Evolutionary conservation across 2,888 invertebrate genomes (phyloP), one percentile per base, ranked within the genome.

Genomic region (Caenorhabditis imperialis): DNA sequence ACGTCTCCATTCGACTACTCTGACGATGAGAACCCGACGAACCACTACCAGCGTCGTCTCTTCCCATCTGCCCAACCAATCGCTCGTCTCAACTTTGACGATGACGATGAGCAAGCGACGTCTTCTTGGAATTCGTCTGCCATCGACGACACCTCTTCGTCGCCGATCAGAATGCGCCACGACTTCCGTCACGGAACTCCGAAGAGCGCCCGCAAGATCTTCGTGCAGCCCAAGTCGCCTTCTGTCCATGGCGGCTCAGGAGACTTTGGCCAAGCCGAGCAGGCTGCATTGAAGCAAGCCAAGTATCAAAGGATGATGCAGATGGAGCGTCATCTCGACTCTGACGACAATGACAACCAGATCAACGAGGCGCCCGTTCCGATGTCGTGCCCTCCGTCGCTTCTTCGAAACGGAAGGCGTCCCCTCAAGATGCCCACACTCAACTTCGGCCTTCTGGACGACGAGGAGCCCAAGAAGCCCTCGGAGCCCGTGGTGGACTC

Each of bases 1-100:
- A n/a, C 18, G 3, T 47, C 72, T 18, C 67, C 74, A 25, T 74
- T 74, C 42, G 75, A 75, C 40, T 58, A 44, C 20, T 75, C 75
- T 18, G 69, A 75, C 35, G 75, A 74, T 5, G 74, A 74, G 35
- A 61, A 57, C 25, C 23, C 53, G 2, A 35, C 61, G 23, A 45
- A 65, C 40, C 23, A 48, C 14, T 58, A 58, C 35, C 69, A 58
- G 37, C 51, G 53, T 20, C 53, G 53, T n/a, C 53, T 47, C 7
- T 45, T 60, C 53, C 25, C 27, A 10, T 35, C 12, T 2, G 23
- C 33, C 10, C 12, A 20, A 3, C 50, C 60, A 20, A 33, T 27
- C 30, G 12, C 35, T 3, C 44, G 54, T 8, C 27, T 69, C 16
- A 54, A 53, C 20, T 53, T 53, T 5, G 60, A 69, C 22, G 51